Base-by-base conservation (phyloP, 2,888 invertebrate genomes). In the Ornithoptera priamus region DNA sequence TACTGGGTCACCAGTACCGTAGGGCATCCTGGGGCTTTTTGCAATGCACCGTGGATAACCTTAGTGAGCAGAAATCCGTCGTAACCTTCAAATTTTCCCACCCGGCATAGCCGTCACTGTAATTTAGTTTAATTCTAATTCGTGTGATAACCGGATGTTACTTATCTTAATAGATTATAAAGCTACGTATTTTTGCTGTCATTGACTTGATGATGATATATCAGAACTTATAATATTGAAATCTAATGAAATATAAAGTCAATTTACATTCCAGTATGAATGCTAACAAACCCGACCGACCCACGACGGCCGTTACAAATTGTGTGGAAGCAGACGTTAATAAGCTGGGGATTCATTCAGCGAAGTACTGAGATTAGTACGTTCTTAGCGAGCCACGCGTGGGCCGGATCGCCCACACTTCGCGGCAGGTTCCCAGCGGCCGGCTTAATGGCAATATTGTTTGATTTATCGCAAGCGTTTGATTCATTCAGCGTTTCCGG, bases 381-480 rank as follows among this genome's bases (percentile, higher is more conserved):
- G 64, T 65, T 60, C 42, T 50, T 17, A 59, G 61, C 58, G 53
- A 30, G 24, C 18, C 17, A 3, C 22, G 67, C 71, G 67, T 64
- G 62, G 71, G 67, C 60, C 10, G 56, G n/a, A 30, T 56, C n/a
- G 70, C 67, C 70, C 70, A 67, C 70, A 64, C 67, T 65, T 18
- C 36, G 8, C 50, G 30, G 58, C 70, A 64, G 64, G 65, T 66
- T 70, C 65, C 62, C 66, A 22, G 63, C 62, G 58, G 66, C 63
- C 70, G 60, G 59, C 66, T 20, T 70, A 66, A 70, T 70, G 60
- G 67, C 70, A 67, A 67, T 70, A 70, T 67, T 64, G 53, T 64
- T 56, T 70, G 70, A 70, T 67, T 67, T 70, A 70, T 70, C 24
- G 62, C 67, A 17, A 39, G 39, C 7, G 36, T 64, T 70, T 63